Evolutionary conservation across 2,797 vertebrate genomes (phyloP).

Genomic region (Gymnoscopelus microlampas): DNA sequence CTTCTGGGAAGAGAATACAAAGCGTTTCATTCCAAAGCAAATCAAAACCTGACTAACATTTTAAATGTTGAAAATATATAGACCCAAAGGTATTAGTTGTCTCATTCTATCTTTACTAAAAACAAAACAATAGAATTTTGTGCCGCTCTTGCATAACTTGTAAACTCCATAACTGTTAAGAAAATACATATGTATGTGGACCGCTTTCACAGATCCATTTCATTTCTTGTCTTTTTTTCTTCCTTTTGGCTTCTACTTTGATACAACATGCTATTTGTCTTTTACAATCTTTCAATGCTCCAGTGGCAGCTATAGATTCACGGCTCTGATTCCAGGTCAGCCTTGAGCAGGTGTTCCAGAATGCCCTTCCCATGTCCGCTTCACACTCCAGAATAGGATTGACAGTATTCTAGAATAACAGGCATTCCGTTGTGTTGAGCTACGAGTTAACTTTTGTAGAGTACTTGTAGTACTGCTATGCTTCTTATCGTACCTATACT

Average conservation of each 20-base stretch:
- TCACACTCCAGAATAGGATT: conserved; percentile 13
- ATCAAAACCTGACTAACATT: no score
- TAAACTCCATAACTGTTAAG: neutral
- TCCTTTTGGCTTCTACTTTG: conserved; percentile 3
- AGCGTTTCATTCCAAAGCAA: no score
- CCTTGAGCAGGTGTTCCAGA: conserved; percentile 5
- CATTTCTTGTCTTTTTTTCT: neutral
- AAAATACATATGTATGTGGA: neutral
- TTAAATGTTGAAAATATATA: no score
- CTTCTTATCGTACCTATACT: conserved; percentile 25
- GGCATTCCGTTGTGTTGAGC: conserved; percentile 17
- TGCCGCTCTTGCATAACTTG: no score
- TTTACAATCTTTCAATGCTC: conserved; percentile 22
- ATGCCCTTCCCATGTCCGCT: conserved; percentile 11
- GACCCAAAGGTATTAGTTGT: no score
- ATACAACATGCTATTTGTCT: neutral
- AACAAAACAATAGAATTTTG: no score
- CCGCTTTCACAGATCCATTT: neutral
- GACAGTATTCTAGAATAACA: conserved; percentile 19
- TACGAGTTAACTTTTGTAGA: conserved; percentile 40
- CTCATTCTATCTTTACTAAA: no score
- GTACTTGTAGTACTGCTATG: conserved; percentile 16
- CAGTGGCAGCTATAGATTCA: conserved; percentile 68
- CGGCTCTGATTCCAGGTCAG: neutral
- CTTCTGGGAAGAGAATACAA: no score